Conservation (phyloP, 2,113 vertebrate species). For the Microcebus jonahi region DNA sequence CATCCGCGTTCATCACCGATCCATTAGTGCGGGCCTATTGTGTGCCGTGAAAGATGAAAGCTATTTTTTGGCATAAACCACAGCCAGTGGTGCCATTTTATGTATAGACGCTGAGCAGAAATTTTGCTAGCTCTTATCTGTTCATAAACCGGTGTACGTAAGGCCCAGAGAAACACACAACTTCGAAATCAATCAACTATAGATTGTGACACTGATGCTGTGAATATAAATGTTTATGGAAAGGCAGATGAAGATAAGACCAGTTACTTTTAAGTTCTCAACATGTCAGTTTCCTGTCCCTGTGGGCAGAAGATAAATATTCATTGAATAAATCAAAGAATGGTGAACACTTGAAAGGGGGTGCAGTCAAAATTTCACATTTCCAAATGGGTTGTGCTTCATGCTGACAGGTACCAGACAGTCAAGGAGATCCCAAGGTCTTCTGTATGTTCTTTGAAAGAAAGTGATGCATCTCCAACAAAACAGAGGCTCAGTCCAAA, state of each 20-base stretch:
- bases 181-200: constrained; percentile 73
- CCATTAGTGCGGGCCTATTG: neutral
- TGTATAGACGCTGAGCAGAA: neutral
- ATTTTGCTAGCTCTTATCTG: constrained; percentile 43
- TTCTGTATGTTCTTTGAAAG: neutral
- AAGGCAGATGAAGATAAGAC: constrained; percentile 68
- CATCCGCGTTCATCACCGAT: neutral
- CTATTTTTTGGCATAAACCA: neutral
- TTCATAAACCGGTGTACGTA: neutral
- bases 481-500: neutral
- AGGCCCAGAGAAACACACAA: constrained; percentile 27
- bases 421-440: constrained; percentile 61
- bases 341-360: constrained; percentile 51
- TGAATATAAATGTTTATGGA: constrained; percentile 75
- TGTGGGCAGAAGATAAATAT: constrained; percentile 73
- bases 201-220: constrained; percentile 65
- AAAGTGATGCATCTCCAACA: neutral
- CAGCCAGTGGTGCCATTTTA: neutral
- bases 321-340: constrained; percentile 69
- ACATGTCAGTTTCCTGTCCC: constrained; percentile 49
- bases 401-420: constrained; percentile 23
- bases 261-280: constrained; percentile 55
- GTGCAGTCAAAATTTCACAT: constrained; percentile 52
- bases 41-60: neutral
- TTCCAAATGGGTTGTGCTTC: constrained; percentile 56